These are phyloP conservation scores for Crotalus horridus DNA, from an alignment of 2,113 vertebrate genomes.

Conservation along the genomic window DNA sequence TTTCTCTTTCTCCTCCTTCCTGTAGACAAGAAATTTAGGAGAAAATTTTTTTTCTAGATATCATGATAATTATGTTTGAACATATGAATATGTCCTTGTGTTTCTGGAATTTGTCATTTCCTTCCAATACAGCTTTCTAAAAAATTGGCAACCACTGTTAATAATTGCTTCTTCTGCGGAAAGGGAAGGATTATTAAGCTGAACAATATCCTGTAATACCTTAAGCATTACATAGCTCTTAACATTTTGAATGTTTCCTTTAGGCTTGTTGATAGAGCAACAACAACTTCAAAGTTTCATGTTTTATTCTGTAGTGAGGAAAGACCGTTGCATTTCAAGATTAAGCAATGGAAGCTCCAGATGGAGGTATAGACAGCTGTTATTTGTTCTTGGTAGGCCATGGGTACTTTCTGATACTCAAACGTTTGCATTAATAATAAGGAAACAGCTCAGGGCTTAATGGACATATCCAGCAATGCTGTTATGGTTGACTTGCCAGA, in stretches of 20 bases:
- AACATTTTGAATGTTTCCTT: not conserved
- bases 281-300: not conserved
- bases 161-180: not conserved
- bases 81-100: not conserved
- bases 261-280: not conserved
- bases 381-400: slow-evolving; percentile 6
- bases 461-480: not conserved
- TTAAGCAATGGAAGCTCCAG: not conserved
- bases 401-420: slow-evolving; percentile 21
- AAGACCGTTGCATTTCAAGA: not conserved
- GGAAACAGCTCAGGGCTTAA: not conserved
- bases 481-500: not conserved
- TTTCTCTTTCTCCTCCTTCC: not conserved
- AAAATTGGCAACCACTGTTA: not conserved
- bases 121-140: not conserved
- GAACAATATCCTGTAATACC: not conserved
- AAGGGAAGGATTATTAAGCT: not conserved
- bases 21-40: not conserved
- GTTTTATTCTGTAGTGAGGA: not conserved
- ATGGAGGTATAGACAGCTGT: not conserved
- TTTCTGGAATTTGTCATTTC: too few relatives aligned
- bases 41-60: not conserved
- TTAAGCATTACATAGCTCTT: not conserved
- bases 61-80: not conserved
- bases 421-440: slow-evolving; percentile 3